Conservation (phyloP, 2,113 vertebrate species). For the Oceanites oceanicus region DNA sequence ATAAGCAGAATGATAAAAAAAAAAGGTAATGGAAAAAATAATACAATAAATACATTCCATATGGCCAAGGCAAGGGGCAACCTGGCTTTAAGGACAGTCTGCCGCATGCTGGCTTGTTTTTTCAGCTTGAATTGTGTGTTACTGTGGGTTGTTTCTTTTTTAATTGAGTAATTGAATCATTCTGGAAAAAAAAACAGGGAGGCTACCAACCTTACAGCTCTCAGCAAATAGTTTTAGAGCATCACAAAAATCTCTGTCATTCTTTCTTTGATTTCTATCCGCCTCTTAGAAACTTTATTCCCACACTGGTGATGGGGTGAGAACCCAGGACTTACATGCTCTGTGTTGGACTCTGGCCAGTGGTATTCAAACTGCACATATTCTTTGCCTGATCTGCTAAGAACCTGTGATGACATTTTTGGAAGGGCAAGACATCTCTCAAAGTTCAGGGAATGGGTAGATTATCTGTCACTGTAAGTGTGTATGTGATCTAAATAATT, state of each 20-base stretch:
- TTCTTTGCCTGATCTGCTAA: conserved; percentile 20
- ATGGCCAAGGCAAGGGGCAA: not conserved
- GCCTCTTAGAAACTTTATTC: conserved; percentile 50
- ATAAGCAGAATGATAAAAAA: not conserved
- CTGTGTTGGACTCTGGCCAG: not conserved
- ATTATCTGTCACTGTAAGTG: conserved; percentile 34
- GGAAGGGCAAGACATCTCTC: conserved; percentile 49
- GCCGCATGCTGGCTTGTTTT: not conserved
- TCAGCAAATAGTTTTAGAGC: conserved; percentile 7
- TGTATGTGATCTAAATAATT: conserved; percentile 25
- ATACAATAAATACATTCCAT: not conserved
- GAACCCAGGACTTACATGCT: not conserved
- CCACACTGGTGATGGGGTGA: not conserved
- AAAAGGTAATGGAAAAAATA: not conserved
- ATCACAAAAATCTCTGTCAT: conserved; percentile 27
- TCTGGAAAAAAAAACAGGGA: not conserved
- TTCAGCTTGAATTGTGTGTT: not conserved
- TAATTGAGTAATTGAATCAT: not conserved
- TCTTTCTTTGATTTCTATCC: conserved; percentile 31
- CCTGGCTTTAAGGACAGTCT: not conserved
- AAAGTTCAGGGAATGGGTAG: conserved; percentile 22
- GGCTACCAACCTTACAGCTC: not conserved
- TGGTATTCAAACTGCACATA: not conserved
- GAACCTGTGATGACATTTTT: conserved; percentile 52
- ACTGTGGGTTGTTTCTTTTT: not conserved